Conservation (phyloP, 2,113 vertebrate genomes). For the Strigops habroptila region DNA sequence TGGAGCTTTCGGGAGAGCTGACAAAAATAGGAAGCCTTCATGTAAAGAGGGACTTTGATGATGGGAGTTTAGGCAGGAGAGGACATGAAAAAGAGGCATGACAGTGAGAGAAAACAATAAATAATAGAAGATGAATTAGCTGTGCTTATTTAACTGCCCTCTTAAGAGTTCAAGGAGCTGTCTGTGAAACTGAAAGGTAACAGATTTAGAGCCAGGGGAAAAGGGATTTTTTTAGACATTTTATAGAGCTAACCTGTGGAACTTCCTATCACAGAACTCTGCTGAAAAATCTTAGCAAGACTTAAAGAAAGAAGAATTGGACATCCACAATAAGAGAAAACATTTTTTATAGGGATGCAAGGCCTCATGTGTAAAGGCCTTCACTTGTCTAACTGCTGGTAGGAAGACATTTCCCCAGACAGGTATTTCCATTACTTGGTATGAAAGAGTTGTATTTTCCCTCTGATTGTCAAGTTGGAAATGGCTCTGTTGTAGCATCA, state of each 20-base stretch:
- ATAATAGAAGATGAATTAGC: not conserved
- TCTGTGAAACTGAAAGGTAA: not conserved
- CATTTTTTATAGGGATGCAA: not conserved
- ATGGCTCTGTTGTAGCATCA: not conserved
- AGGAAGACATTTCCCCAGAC: not conserved
- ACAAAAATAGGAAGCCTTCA: not conserved
- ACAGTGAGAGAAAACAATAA: not conserved
- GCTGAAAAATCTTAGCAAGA: not conserved
- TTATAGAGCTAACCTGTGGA: not conserved
- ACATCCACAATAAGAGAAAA: not conserved
- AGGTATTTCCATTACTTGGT: not conserved
- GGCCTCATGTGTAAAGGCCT: not conserved
- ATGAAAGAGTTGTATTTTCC: not conserved
- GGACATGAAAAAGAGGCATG: not conserved
- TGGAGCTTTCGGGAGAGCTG: not conserved
- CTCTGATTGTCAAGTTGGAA: not conserved
- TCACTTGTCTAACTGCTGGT: not conserved
- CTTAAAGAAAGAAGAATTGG: not conserved
- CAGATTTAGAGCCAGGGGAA: not conserved
- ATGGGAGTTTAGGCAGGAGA: not conserved
- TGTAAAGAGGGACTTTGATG: not conserved
- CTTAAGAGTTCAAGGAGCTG: not conserved
- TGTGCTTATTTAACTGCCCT: not conserved
- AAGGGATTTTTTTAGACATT: rapidly evolving
- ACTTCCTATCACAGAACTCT: not conserved